Evolutionary conservation across 1,140 invertebrate species (phyloP), one percentile per base, ranked within the genome.

Genomic region (Ylistrum balloti): DNA sequence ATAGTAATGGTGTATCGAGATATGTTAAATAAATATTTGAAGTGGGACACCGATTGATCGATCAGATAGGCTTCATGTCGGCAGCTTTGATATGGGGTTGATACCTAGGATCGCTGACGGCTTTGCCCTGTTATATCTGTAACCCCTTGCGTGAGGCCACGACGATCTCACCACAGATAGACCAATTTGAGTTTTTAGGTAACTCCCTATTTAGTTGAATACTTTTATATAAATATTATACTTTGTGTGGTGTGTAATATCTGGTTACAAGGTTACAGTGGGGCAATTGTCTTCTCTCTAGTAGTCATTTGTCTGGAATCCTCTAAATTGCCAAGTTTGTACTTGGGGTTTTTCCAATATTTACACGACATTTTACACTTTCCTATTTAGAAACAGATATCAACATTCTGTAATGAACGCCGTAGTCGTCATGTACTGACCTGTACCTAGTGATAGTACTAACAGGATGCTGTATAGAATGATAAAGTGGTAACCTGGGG

Each of bases 11-110:
- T 74, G 56, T 74, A 74, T 74, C 56, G 22, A 74, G 56, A 74
- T 74, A 74, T 74, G 56, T 74, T 74, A 74, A 74, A 74, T 74
- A 74, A 74, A 74, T 74, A 74, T 74, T 74, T 74, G 56, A 74
- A 74, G 56, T 74, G 56, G 56, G 56, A 74, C 56, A 74, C 56
- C 56, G 56, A 74, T 74, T 74, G 56, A 74, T 74, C 56, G 56
- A 28, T 3, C 17, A 74, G 56, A 74, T 74, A 74, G 56, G 22
- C 22, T 17, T 74, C 22, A n/a, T 74, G 56, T 74, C 56, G 56
- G 56, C 56, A 74, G 56, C 56, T 74, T 74, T 74, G 56, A 74
- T 74, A 74, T 28, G 0, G 22, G 1, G n/a, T n/a, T n/a, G n/a
- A 28, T 74, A 74, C 28, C n/a, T 28, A 74, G 9, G 56, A 74